phyloP scores from a whole-genome alignment of 2,113 vertebrate species.

The Salvator merianae region DNA sequence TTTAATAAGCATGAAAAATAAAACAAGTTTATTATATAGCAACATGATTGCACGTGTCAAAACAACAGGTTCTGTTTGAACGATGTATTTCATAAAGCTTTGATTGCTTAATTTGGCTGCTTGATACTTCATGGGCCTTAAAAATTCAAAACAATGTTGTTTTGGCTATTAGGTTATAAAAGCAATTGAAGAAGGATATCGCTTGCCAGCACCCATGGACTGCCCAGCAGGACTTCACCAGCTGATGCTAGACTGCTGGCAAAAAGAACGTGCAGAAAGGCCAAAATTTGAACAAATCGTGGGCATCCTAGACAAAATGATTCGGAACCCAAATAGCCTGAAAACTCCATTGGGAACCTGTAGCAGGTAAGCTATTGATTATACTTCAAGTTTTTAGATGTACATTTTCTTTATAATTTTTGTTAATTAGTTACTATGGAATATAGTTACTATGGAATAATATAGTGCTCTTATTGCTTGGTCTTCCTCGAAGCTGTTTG shows the following conservation, averaged over 20 bases:
- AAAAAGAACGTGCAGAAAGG: conserved; percentile 93
- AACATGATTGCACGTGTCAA: conserved; percentile 35
- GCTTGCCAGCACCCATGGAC: conserved; percentile 97
- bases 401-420: conserved; percentile 49
- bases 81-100: conserved; percentile 31
- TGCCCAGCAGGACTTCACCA: conserved; percentile 96
- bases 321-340: conserved; percentile 96
- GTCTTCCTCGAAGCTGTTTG: too few species aligned
- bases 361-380: conserved; percentile 80
- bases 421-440: not conserved
- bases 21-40: conserved; percentile 39
- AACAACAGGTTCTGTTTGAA: conserved; percentile 39
- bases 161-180: conserved; percentile 90
- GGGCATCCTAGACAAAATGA: conserved; percentile 98
- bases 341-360: conserved; percentile 96
- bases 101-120: conserved; percentile 40
- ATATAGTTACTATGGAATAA: too few species aligned
- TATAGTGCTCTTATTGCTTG: too few species aligned
- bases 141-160: conserved; percentile 49
- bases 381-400: not conserved
- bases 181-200: conserved; percentile 98
- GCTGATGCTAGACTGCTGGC: conserved; percentile 99
- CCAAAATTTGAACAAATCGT: conserved; percentile 99
- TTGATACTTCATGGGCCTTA: conserved; percentile 32
- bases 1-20: conserved; percentile 55